Conservation (phyloP, 37 sponge, comb jelly and placozoan genomes). For the Chondrosia reniformis region DNA sequence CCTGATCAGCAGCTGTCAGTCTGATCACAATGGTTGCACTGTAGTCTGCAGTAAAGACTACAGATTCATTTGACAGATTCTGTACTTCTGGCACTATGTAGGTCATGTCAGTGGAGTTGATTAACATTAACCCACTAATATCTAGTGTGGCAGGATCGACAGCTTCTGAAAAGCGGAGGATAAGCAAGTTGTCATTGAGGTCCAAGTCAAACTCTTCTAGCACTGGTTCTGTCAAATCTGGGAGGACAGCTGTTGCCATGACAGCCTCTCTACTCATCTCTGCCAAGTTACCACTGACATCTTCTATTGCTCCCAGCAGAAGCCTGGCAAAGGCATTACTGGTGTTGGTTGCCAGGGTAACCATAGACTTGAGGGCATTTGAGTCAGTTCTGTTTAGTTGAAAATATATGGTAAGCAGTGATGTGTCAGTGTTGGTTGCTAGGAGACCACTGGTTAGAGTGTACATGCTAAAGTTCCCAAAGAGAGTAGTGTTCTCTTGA, state of each 20-base stretch:
- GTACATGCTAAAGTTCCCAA: neutral
- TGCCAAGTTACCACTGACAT: constrained; percentile 62
- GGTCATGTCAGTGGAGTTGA: constrained; percentile 10
- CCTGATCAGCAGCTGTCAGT: constrained; percentile 56
- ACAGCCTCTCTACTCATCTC: constrained; percentile 38
- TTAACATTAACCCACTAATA: constrained; percentile 40
- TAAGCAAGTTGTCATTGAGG: constrained; percentile 67
- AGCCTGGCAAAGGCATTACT: constrained; percentile 50
- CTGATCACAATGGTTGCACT: constrained; percentile 31
- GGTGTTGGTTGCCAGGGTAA: constrained; percentile 37
- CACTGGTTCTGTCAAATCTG: constrained; percentile 44
- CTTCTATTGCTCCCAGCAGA: constrained; percentile 45
- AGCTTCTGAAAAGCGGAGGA: constrained; percentile 77
- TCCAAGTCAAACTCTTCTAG: constrained; percentile 73
- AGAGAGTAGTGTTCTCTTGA: constrained; percentile 36
- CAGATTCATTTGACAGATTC: constrained; percentile 24
- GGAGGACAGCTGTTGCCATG: constrained; percentile 14
- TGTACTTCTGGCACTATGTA: neutral
- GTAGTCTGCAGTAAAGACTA: constrained; percentile 21
- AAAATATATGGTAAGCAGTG: constrained; percentile 21
- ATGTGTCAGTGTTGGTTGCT: constrained; percentile 32
- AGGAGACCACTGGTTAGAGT: constrained; percentile 27
- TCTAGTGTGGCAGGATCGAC: constrained; percentile 52
- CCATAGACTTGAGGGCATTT: constrained; percentile 62
- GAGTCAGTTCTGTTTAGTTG: constrained; percentile 36